phyloP scores from a whole-genome alignment of 53 echinoderm and acorn worm genomes.

The Luidia sarsii region DNA sequence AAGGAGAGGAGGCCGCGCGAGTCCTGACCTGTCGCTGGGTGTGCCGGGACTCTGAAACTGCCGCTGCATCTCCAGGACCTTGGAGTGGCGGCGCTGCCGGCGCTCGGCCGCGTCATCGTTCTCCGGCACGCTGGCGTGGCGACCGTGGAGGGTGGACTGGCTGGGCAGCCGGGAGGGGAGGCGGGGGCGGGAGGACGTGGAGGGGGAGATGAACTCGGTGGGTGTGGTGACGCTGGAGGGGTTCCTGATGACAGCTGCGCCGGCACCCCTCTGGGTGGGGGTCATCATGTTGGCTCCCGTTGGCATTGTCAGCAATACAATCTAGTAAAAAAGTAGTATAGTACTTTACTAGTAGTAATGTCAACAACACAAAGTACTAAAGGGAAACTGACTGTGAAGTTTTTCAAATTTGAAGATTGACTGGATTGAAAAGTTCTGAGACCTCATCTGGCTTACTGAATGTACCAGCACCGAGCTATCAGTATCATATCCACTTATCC shows the following conservation, averaged over 20 bases:
- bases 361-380: too few species aligned
- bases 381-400: too few species aligned
- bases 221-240: slow-evolving; percentile 50
- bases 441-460: too few species aligned
- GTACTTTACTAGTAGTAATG: too few species aligned
- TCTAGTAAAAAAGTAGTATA: background rate
- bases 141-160: slow-evolving; percentile 58
- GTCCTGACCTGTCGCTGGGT: slow-evolving; percentile 76
- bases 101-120: slow-evolving; percentile 92
- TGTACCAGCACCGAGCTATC: too few species aligned
- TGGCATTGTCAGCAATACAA: slow-evolving; percentile 15
- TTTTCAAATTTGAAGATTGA: too few species aligned
- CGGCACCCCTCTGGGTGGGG: slow-evolving; percentile 12
- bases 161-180: slow-evolving; percentile 62
- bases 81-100: slow-evolving; percentile 83
- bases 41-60: slow-evolving; percentile 89
- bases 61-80: slow-evolving; percentile 91
- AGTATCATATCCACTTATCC: too few species aligned
- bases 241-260: slow-evolving; percentile 54
- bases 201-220: slow-evolving; percentile 86
- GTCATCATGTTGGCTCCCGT: slow-evolving; percentile 12
- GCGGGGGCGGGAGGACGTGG: slow-evolving; percentile 66
- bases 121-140: slow-evolving; percentile 65
- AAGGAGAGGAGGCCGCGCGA: too few species aligned
- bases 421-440: too few species aligned